Percentiles rank a stretch among this genome's conserved stretches.
Evolutionary conservation across 1,140 invertebrate species (phyloP).

Genomic region (Scylla paramamosain): DNA sequence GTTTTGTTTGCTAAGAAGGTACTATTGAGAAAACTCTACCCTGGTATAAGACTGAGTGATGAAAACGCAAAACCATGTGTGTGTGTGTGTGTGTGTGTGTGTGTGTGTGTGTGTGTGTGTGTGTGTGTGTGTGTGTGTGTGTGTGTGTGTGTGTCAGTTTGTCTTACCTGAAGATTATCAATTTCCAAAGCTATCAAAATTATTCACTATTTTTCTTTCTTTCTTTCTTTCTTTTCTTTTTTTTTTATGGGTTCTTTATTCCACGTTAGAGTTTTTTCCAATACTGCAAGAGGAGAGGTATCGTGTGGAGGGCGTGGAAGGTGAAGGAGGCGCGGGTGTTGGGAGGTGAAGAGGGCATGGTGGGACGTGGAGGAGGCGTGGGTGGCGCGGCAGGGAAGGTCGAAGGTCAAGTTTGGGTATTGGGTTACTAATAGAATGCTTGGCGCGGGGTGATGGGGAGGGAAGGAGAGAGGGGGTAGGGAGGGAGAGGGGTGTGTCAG

Average conservation of each 20-base stretch:
- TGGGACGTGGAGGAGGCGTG: not conserved
- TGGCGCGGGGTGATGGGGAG: not conserved
- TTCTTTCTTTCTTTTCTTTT: conserved; percentile 31
- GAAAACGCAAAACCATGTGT: no score
- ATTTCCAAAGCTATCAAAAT: not conserved
- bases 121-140: conserved; percentile 29
- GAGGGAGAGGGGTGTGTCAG: not conserved
- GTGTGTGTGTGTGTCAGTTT: not conserved
- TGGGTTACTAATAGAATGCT: not conserved
- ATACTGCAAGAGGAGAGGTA: not conserved
- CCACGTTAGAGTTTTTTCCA: not conserved
- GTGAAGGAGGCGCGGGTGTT: not conserved
- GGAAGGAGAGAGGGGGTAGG: not conserved
- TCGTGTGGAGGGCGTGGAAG: not conserved
- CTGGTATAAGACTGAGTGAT: no score
- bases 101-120: conserved; percentile 29
- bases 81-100: conserved; percentile 10
- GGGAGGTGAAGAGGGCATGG: not conserved
- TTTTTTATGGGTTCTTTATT: not conserved
- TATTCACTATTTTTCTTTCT: not conserved
- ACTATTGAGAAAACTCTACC: no score
- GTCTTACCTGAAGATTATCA: not conserved
- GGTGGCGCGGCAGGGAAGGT: not conserved
- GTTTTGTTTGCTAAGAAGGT: no score
- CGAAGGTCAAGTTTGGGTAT: not conserved